Evolutionary conservation across 1,140 invertebrate species (phyloP), one percentile per base, ranked within the genome.

Genomic region (Zelostemma sp.): DNA sequence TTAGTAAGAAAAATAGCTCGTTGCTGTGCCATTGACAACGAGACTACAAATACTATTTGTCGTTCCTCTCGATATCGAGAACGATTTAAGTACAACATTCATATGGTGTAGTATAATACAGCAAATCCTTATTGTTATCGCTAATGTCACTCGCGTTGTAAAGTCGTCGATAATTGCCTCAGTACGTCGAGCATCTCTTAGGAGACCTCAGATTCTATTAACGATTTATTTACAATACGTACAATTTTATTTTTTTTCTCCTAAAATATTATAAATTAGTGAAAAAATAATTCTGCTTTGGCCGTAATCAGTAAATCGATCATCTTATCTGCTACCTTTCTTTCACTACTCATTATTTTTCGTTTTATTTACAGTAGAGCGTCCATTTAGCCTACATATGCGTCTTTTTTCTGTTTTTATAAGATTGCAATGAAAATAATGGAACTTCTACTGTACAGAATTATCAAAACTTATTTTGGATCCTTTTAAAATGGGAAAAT

Each of bases 231-330:
- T 81, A 82, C 80, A 81, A 68, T 80, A 80, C 72, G 80, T 81
- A 82, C 77, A 82, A 72, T 70, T 47, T 57, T 49, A 61, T 25
- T 4, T 25, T 73, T 71, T 51, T 40, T 68, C 41, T 58, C 43
- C 55, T 49, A 74, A 76, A 54, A 55, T 72, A 67, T 69, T 81
- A 80, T 75, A 78, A 81, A 78, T 80, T 77, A 80, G 80, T 83
- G 81, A 78, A 84, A 85, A 85, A 85, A 85, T 85, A 85, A 82
- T 83, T 78, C 80, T 83, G 82, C 79, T 83, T 83, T 84, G 81
- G 80, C 80, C 79, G 81, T 83, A 73, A 79, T 81, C 71, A 77
- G 67, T 71, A 66, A 77, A 81, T 75, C 19, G 53, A 61, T 80
- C 43, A 55, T 60, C 41, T 50, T 15, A 15, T 19, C 17, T 48